Evolutionary conservation across 2,888 invertebrate species (phyloP).

Genomic region (Pecten maximus): DNA sequence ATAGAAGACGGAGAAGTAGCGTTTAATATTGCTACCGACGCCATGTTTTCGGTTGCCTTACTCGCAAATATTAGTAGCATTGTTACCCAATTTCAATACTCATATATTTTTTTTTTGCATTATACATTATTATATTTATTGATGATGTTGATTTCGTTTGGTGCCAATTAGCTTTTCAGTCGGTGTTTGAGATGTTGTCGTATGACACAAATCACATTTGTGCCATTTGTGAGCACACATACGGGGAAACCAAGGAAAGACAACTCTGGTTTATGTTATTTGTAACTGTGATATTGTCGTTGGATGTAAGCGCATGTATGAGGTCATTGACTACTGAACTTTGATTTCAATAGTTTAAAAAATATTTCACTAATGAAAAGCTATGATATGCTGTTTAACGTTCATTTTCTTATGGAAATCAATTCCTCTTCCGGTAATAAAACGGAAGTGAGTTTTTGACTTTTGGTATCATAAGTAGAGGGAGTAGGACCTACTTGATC

Average conservation of each 20-base stretch:
- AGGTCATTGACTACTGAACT: background rate
- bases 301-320: background rate
- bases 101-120: constrained; percentile 22
- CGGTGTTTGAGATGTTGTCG: background rate
- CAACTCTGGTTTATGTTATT: background rate
- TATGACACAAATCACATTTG: constrained; percentile 8
- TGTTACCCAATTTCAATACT: background rate
- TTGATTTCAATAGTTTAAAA: background rate
- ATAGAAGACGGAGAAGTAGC: too few relatives aligned
- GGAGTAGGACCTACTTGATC: too few relatives aligned
- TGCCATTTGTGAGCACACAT: background rate
- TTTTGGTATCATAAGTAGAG: too few relatives aligned
- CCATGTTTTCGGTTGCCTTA: background rate
- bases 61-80: background rate
- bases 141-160: constrained; percentile 6
- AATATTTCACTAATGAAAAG: too few relatives aligned
- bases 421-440: background rate
- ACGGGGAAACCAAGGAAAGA: background rate
- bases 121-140: background rate
- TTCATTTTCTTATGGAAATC: background rate
- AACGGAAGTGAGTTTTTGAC: constrained; percentile 1
- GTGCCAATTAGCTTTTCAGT: constrained; percentile 15
- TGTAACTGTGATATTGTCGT: constrained; percentile 15
- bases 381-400: background rate
- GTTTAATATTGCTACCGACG: background rate